A percentile compares a stretch with the other conserved stretches of the same genome.
Conservation (phyloP, 2,888 invertebrate genomes). For the Mesorhabditis spiculigera region DNA sequence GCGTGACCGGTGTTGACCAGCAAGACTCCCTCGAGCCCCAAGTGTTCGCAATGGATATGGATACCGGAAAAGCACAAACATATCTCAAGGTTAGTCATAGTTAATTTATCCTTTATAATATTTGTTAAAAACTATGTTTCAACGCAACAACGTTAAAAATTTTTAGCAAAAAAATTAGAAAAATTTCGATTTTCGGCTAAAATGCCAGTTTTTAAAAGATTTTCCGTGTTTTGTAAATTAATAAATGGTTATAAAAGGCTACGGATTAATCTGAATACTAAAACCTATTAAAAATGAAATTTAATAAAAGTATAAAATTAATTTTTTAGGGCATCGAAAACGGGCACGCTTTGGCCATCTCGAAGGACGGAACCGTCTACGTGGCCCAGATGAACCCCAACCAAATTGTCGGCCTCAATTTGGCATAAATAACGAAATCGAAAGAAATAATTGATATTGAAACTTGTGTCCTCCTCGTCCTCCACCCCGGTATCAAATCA, state of each 20-base stretch:
- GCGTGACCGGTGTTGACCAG: constrained; percentile 67
- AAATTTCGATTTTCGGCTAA: too few relatives aligned
- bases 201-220: too few relatives aligned
- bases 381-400: constrained; percentile 68
- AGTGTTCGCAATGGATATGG: constrained; percentile 77
- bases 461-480: too few relatives aligned
- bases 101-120: too few relatives aligned
- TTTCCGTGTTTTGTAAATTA: too few relatives aligned
- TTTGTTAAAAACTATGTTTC: too few relatives aligned
- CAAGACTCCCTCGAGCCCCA: constrained; percentile 42
- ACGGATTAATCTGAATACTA: too few relatives aligned
- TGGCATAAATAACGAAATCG: background rate
- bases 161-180: too few relatives aligned
- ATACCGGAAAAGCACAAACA: constrained; percentile 75
- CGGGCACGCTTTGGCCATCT: constrained; percentile 79
- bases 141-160: too few relatives aligned
- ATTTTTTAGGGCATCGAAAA: constrained; percentile 72
- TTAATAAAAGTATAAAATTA: background rate
- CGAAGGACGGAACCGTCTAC: constrained; percentile 69
- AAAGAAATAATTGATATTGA: background rate
- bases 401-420: constrained; percentile 74
- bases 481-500: too few relatives aligned
- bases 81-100: constrained; percentile 41
- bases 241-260: too few relatives aligned
- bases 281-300: too few relatives aligned